Evolutionary conservation across 2,888 invertebrate species (phyloP), one percentile per base, ranked within the genome.

Genomic region (Nymphalis urticae): DNA sequence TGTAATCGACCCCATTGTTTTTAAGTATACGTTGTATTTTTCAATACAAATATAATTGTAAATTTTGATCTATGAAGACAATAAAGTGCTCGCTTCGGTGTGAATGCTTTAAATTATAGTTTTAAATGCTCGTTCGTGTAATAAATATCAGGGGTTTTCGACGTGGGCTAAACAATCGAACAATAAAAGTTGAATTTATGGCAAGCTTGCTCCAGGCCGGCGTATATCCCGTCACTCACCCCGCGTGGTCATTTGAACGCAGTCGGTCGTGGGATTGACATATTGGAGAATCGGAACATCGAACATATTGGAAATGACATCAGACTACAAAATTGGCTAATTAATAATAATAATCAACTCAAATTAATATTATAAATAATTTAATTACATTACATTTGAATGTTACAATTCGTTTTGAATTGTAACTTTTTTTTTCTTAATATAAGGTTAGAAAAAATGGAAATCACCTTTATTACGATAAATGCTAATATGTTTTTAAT

Each of bases 241-340:
- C 72, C 68, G 71, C 64, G 71, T 81, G 83, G 83, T 85, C 85
- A 83, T 84, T 86, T 82, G 78, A 74, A 78, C 75, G 77, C 84
- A 82, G 75, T 78, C 80, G 80, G 75, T 79, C 82, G 77, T 83
- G 79, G 80, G 85, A 87, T 84, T 85, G 87, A 85, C 88, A 84
- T 82, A 86, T 87, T 83, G 80, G 81, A 83, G 75, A 71, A 36
- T 66, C n/a, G 48, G 62, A 54, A 36, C 13, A 62, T 8, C 1
- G 8, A 68, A 1, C 19, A 5, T 19, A 19, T 19, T 58, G 42
- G 58, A 58, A 42, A n/a, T 58, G 42, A 58, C 42, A 58, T 19
- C 32, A 17, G n/a, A 3, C 24, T 16, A 42, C 13, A 42, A 42
- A 13, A 2, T 7, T 16, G 16, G 21, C 1, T 53, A 8, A 53